Evolutionary conservation across 1,140 invertebrate species (phyloP), one percentile per base, ranked within the genome.

Genomic region (Cotesia chilonis): DNA sequence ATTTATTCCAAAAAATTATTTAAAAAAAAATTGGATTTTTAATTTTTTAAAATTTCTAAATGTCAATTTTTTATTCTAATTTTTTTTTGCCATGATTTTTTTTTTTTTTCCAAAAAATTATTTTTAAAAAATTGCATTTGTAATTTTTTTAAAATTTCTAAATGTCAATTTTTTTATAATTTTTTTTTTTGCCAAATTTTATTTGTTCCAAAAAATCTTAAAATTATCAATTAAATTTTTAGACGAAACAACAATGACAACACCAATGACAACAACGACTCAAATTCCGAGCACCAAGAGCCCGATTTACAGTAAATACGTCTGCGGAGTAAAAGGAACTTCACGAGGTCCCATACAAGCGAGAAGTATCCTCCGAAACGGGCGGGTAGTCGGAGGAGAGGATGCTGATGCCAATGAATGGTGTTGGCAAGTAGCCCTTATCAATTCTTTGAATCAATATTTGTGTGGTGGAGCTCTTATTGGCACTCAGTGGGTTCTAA

Each of bases 381-480:
- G 88, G 0, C 88, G 94, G 38, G 95, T 98, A 28, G 95, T 97
- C 51, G 95, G 95, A n/a, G 95, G 96, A 4, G 92, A 93, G 83
- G 95, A 97, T 82, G 94, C 95, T 5, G 91, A 93, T 74, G 93
- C 95, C 36, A 95, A 94, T 5, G 95, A 97, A 87, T 97, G 95
- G 95, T 97, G 96, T 85, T 97, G 96, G 96, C 96, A 97, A 85
- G 94, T 96, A 41, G 96, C 96, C 0, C 89, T 98, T 57, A 95
- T 98, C 79, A 98, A 97, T 82, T 94, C 94, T 0, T 87, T 95
- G 7, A 97, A 98, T 85, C 95, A 97, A 83, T 97, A 98, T 84
- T 89, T 97, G n/a, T 99, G 97, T 83, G 96, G 97, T 2, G 97
- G 96, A 12, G 96, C 96, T 1, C 89, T 98, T 0, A 96, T 99